These are phyloP conservation scores for crab-eating macaque (Macaca fascicularis) DNA, from an alignment of 2,113 vertebrate genomes.

Conservation along the genomic window DNA sequence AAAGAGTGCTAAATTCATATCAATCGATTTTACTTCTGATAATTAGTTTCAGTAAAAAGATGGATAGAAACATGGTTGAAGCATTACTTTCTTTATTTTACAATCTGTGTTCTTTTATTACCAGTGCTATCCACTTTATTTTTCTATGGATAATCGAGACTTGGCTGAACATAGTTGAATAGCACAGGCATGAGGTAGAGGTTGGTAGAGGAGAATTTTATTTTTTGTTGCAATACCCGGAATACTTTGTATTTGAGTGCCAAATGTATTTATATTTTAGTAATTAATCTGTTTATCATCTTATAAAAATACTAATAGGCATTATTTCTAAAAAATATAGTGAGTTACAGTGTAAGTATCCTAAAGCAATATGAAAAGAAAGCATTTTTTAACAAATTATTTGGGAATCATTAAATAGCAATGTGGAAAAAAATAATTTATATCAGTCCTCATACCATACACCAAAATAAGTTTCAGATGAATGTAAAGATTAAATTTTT, in stretches of 20 bases:
- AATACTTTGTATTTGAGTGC: not conserved
- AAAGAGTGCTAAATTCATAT: not conserved
- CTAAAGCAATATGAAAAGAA: constrained; percentile 22
- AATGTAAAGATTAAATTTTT: not conserved
- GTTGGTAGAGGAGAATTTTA: not conserved
- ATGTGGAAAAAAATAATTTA: constrained; percentile 10
- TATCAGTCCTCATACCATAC: not conserved
- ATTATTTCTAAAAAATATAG: constrained; percentile 33
- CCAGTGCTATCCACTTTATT: not conserved
- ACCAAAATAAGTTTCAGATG: constrained; percentile 37
- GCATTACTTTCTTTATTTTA: not conserved
- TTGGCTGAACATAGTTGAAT: not conserved
- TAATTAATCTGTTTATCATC: constrained; percentile 5
- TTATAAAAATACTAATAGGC: constrained; percentile 19
- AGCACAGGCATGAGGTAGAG: not conserved
- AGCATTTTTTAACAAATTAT: not conserved
- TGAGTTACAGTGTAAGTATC: not conserved
- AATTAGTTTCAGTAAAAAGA: not conserved
- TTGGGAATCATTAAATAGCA: constrained; percentile 17
- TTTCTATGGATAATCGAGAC: not conserved
- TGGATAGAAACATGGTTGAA: not conserved
- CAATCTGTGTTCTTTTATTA: not conserved
- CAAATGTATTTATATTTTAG: constrained; percentile 36
- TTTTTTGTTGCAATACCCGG: not conserved
- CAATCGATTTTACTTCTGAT: constrained; percentile 25